Evolutionary conservation across 2,888 invertebrate genomes (phyloP).

Genomic region (Chironomus tentans): DNA sequence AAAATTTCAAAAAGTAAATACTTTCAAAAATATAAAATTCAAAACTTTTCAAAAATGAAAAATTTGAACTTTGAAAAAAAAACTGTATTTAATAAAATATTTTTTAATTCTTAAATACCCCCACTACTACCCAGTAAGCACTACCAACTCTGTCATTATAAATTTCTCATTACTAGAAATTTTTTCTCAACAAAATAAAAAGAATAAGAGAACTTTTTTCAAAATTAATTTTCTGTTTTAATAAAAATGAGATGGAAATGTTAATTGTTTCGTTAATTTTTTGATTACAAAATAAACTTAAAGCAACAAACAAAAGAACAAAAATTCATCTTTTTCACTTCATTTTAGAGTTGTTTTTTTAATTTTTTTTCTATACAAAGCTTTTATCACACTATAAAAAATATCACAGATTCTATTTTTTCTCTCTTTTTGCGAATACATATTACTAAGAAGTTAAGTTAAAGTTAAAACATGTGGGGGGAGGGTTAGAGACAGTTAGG

Average conservation of each 20-base stretch:
- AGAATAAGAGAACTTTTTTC: neutral
- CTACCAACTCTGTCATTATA: too few relatives aligned
- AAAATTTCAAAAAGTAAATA: too few relatives aligned
- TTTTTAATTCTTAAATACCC: too few relatives aligned
- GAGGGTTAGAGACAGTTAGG: too few relatives aligned
- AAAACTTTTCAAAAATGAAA: too few relatives aligned
- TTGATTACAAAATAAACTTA: neutral
- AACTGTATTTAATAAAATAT: too few relatives aligned
- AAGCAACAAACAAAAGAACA: neutral
- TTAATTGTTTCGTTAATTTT: neutral
- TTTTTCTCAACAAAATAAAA: neutral
- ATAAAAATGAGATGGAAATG: neutral
- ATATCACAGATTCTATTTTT: conserved; percentile 23
- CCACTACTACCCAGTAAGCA: too few relatives aligned
- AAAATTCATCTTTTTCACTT: neutral
- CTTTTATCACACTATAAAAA: conserved; percentile 24
- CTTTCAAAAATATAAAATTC: too few relatives aligned
- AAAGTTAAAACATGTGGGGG: neutral
- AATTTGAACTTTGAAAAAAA: too few relatives aligned
- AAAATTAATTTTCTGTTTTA: too few relatives aligned
- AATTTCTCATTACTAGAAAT: too few relatives aligned
- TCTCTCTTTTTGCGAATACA: neutral
- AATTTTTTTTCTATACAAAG: conserved; percentile 1
- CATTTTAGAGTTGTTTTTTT: neutral
- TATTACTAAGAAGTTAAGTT: neutral